These are phyloP conservation scores for Diplodus sargus DNA, from an alignment of 2,797 vertebrate species.

Conservation along the genomic window DNA sequence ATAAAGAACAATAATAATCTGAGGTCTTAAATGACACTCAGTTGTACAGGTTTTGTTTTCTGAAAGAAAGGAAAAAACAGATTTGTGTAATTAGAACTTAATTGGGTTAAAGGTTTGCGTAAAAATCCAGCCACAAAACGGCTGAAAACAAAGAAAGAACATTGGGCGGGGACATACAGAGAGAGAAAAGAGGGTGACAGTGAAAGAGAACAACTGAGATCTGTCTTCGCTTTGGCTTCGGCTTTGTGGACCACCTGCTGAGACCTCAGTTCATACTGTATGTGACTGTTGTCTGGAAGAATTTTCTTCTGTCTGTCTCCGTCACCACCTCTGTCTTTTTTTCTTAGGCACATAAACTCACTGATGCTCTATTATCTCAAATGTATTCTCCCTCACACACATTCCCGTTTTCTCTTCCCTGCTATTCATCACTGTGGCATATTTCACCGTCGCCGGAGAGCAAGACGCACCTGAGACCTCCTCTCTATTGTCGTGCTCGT, in stretches of 20 bases:
- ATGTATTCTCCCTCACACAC: constrained; percentile 9
- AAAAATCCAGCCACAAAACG: constrained; percentile 4
- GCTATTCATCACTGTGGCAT: constrained; percentile 38
- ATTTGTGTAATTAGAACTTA: constrained; percentile 2
- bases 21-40: not conserved
- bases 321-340: constrained; percentile 24
- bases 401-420: constrained; percentile 19
- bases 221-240: constrained; percentile 34
- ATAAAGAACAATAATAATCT: constrained; percentile 1
- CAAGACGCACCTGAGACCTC: constrained; percentile 52
- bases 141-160: constrained; percentile 19
- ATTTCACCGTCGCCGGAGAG: constrained; percentile 26
- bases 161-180: not conserved
- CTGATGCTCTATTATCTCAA: constrained; percentile 23
- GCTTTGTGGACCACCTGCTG: constrained; percentile 36
- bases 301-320: constrained; percentile 20
- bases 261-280: constrained; percentile 17
- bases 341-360: constrained; percentile 8
- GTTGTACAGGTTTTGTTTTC: not conserved
- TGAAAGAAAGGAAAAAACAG: not conserved
- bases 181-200: not conserved
- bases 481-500: constrained; percentile 26
- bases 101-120: constrained; percentile 12
- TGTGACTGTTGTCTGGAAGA: constrained; percentile 15
- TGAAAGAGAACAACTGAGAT: constrained; percentile 20